Conservation (phyloP, 2,113 vertebrate species). For the Plotosus lineatus region DNA sequence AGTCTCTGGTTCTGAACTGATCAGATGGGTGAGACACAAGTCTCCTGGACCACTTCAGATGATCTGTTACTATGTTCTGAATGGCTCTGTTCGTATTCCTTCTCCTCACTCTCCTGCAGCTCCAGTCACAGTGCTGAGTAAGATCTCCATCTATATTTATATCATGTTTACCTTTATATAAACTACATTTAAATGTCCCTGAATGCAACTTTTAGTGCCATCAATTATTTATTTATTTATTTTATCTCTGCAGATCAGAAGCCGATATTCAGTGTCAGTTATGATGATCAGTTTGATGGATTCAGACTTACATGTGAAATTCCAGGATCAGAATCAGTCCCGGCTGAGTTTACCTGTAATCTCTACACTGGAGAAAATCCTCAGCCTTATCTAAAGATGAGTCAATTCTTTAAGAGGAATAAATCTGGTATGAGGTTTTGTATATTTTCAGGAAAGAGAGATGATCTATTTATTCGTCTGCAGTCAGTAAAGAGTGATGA, state of each 20-base stretch:
- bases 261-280: not conserved
- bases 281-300: not conserved
- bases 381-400: too few relatives aligned
- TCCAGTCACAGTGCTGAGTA: not conserved
- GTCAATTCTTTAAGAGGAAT: too few relatives aligned
- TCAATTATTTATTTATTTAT: not conserved
- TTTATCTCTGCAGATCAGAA: constrained; percentile 21
- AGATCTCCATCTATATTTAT: not conserved
- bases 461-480: constrained; percentile 32
- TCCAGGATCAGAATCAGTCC: not conserved
- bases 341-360: too few relatives aligned
- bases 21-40: constrained; percentile 11
- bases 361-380: too few relatives aligned
- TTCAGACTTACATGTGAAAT: not conserved
- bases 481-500: constrained; percentile 20
- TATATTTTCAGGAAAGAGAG: not conserved
- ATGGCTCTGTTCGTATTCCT: not conserved
- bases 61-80: not conserved
- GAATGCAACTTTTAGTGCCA: not conserved
- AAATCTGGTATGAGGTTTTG: not conserved
- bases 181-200: too few relatives aligned
- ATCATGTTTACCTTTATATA: not conserved
- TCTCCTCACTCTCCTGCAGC: not conserved
- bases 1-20: constrained; percentile 33
- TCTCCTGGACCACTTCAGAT: constrained; percentile 13